phyloP scores from a whole-genome alignment of 2,888 invertebrate species.

The Trissolcus japonicus region DNA sequence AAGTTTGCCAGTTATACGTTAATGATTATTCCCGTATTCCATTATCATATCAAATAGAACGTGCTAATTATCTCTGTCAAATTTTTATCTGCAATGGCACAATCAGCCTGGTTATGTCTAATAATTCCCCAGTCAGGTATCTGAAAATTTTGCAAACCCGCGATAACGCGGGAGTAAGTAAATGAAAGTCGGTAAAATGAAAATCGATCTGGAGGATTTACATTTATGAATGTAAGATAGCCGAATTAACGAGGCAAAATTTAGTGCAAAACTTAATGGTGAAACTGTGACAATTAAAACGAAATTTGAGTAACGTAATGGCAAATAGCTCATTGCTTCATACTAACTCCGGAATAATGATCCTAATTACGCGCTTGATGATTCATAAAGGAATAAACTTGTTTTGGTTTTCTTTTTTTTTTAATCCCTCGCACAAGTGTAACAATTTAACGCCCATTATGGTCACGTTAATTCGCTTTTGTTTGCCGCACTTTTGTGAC shows the following conservation, averaged over 20 bases:
- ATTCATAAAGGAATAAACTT: constrained; percentile 2
- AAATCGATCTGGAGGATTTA: not conserved
- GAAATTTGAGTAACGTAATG: constrained; percentile 9
- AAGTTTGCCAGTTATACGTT: constrained; percentile 14
- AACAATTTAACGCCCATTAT: not conserved
- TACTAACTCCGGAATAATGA: constrained; percentile 12
- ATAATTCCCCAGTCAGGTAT: no score
- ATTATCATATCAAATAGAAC: constrained; percentile 11
- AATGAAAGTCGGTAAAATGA: not conserved
- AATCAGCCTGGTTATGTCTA: no score
- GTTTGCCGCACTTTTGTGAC: constrained; percentile 3
- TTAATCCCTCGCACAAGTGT: not conserved
- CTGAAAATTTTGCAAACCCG: not conserved
- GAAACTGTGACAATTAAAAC: constrained; percentile 12
- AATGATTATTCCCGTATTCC: constrained; percentile 17
- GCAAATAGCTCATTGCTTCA: constrained; percentile 12
- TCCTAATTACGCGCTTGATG: constrained; percentile 2
- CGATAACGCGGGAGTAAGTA: not conserved
- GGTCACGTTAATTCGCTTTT: not conserved
- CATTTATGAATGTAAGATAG: no score
- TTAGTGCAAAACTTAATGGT: constrained; percentile 10
- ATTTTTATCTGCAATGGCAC: no score
- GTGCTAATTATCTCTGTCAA: not conserved
- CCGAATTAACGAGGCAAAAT: not conserved
- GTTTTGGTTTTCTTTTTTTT: not conserved